These are phyloP conservation scores for Contarinia nasturtii DNA, from an alignment of 1,140 invertebrate genomes.

Conservation along the genomic window DNA sequence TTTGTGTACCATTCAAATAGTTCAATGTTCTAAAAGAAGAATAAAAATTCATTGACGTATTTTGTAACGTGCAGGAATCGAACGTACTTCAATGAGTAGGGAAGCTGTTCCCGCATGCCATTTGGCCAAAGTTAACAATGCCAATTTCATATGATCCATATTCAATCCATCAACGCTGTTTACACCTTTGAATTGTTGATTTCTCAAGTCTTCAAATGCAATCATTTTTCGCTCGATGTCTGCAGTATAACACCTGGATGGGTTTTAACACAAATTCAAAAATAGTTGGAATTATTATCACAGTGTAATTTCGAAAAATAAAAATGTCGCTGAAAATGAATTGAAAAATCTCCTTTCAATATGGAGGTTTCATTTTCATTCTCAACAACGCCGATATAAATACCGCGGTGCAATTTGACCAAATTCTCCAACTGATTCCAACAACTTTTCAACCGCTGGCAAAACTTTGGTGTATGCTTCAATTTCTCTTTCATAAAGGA, in stretches of 20 bases:
- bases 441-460: neutral
- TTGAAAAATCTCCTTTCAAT: too few relatives aligned
- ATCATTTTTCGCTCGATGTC: neutral
- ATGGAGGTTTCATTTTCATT: too few relatives aligned
- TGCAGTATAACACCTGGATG: neutral
- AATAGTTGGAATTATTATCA: too few relatives aligned
- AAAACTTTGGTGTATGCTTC: neutral
- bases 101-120: neutral
- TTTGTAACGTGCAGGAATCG: too few relatives aligned
- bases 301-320: too few relatives aligned
- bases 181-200: neutral
- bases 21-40: slow-evolving; percentile 22
- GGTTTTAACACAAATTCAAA: too few relatives aligned
- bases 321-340: too few relatives aligned
- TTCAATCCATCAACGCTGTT: neutral
- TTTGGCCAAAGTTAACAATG: neutral
- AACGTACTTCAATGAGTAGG: too few relatives aligned
- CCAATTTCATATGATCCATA: neutral
- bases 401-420: neutral
- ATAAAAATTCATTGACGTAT: too few relatives aligned
- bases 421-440: neutral
- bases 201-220: neutral
- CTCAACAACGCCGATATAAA: too few relatives aligned
- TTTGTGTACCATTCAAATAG: slow-evolving; percentile 6
- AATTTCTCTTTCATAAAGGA: neutral